phyloP scores from a whole-genome alignment of 2,113 vertebrate species.

The Crocuta crocuta region DNA sequence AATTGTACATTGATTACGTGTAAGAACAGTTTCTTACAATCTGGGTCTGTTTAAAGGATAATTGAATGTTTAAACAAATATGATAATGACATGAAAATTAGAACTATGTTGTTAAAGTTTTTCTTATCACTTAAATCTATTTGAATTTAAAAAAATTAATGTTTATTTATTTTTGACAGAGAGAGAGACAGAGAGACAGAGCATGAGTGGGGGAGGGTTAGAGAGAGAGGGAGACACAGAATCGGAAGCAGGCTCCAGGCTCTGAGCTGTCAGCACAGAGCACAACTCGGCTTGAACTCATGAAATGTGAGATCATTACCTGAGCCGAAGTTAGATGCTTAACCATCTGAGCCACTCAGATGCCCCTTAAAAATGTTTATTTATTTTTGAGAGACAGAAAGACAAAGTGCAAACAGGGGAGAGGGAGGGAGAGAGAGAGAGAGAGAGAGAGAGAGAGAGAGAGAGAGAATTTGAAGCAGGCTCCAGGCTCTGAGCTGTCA shows the following conservation, averaged over 20 bases:
- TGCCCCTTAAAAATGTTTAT: neutral
- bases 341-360: neutral
- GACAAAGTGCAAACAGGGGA: neutral
- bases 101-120: neutral
- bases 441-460: neutral
- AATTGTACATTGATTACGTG: rapidly evolving
- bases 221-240: neutral
- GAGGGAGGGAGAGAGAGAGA: neutral
- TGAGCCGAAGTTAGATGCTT: neutral
- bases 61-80: neutral
- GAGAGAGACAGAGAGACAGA: neutral
- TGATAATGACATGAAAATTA: no score
- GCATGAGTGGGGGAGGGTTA: neutral
- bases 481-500: neutral
- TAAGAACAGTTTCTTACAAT: neutral
- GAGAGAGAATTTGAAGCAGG: neutral
- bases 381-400: neutral
- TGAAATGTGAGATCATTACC: neutral
- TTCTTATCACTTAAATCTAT: neutral
- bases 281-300: neutral
- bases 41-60: neutral
- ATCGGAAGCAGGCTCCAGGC: neutral
- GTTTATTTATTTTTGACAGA: no score
- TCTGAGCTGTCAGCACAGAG: neutral
- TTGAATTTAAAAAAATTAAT: neutral